phyloP scores from a whole-genome alignment of 1,140 invertebrate genomes.

The Eubasilissa regina region DNA sequence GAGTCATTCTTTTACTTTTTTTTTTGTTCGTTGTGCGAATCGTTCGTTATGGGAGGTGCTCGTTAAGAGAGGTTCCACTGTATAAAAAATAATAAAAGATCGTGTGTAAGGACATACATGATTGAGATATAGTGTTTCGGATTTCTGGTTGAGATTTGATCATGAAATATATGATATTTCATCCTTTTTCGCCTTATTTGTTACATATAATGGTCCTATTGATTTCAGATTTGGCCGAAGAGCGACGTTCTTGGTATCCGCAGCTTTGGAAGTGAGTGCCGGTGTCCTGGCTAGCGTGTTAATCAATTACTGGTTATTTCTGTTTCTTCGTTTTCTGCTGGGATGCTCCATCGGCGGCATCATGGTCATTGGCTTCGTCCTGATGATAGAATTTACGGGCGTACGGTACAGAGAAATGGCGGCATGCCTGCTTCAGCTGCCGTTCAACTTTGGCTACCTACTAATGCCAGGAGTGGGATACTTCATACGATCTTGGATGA shows the following conservation, averaged over 20 bases:
- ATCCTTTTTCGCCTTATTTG: too few relatives aligned
- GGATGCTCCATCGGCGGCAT: slow-evolving; percentile 71
- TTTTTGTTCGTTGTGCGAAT: too few relatives aligned
- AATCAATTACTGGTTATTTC: slow-evolving; percentile 73
- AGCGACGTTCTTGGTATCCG: not conserved
- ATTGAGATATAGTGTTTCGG: too few relatives aligned
- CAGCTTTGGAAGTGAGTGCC: slow-evolving; percentile 71
- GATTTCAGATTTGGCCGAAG: slow-evolving; percentile 20
- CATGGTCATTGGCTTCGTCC: slow-evolving; percentile 71
- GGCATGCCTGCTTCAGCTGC: slow-evolving; percentile 70
- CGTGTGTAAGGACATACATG: too few relatives aligned
- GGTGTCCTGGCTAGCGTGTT: slow-evolving; percentile 72
- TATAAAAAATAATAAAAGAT: too few relatives aligned
- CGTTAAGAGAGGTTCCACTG: too few relatives aligned
- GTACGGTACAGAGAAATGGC: slow-evolving; percentile 69
- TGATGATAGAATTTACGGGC: slow-evolving; percentile 63
- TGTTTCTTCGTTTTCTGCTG: slow-evolving; percentile 71
- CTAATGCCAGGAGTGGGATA: slow-evolving; percentile 67
- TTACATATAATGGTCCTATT: not conserved
- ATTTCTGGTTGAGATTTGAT: too few relatives aligned
- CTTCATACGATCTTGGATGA: slow-evolving; percentile 65
- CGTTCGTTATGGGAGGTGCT: too few relatives aligned
- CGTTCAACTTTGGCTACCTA: slow-evolving; percentile 68
- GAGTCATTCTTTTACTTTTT: too few relatives aligned
- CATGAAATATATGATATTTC: too few relatives aligned